phyloP scores from a whole-genome alignment of 2,113 vertebrate species.

The Serinus canaria region DNA sequence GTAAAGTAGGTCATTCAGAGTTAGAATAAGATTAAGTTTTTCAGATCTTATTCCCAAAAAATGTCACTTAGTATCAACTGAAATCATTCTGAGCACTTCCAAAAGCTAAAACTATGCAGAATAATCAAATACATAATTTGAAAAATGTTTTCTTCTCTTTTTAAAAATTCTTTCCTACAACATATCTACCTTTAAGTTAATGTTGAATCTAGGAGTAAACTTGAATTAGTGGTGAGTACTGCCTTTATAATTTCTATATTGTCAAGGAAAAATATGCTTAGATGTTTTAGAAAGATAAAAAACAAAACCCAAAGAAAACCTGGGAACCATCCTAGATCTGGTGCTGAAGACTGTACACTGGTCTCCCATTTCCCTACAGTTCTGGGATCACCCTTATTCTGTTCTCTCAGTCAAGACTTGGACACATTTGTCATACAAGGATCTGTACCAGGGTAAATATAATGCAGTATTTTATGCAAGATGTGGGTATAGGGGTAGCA shows the following conservation, averaged over 20 bases:
- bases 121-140: background rate
- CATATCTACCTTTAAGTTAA: background rate
- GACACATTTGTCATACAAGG: fast-evolving
- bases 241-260: background rate
- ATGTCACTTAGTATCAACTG: background rate
- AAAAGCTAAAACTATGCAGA: background rate
- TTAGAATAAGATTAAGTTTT: background rate
- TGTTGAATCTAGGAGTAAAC: background rate
- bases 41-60: constrained; percentile 25
- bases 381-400: background rate
- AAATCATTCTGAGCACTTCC: background rate
- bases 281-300: background rate
- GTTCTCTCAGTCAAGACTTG: background rate
- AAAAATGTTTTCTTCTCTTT: background rate
- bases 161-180: background rate
- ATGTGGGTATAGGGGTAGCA: background rate
- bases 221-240: background rate
- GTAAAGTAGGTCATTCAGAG: background rate
- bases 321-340: background rate
- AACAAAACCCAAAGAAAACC: background rate
- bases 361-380: background rate
- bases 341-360: background rate
- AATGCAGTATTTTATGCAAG: background rate
- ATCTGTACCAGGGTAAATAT: background rate
- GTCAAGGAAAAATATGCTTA: background rate